Evolutionary conservation across 2,113 vertebrate genomes (phyloP), one percentile per base, ranked within the genome.

Genomic region (Haemorhous mexicanus): DNA sequence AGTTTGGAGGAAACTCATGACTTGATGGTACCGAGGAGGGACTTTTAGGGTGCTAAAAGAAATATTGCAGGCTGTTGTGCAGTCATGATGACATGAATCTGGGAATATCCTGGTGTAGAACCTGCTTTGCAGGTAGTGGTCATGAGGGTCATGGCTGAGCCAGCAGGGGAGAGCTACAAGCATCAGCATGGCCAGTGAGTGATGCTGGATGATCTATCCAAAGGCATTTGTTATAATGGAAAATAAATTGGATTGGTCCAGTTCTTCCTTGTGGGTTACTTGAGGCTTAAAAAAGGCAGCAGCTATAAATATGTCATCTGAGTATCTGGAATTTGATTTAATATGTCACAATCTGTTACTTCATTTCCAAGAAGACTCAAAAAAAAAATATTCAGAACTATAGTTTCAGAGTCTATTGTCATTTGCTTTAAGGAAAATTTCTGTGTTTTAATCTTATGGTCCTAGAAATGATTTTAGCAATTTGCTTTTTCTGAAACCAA

Each of bases 401-500:
- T 23, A 59, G 56, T 59, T 93, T 87, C 46, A 43, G 22, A 90
- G 41, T 44, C 47, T 47, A 50, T 76, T 91, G 80, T 90, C 27
- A 2, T 93, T 82, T 90, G 87, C 75, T 94, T 78, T 86, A 96
- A 93, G 94, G 87, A 92, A 64, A 91, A 81, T 7, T 83, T 88
- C 86, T 81, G 30, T 86, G 46, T 77, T 87, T 91, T 76, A 91
- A 70, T 92, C 92, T 94, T 95, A 73, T 59, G 93, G 69, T 84
- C 33, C 72, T 77, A 94, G 82, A 87, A 95, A 97, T 74, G 6
- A 80, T 93, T 90, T 94, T 93, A 92, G 84, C 63, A 91, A 69
- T 83, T 89, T 89, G 78, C 7, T 43, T 82, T 89, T 91, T 87
- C 75, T 83, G 85, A 94, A 95, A 87, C 89, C 85, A 87, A 70